These are phyloP conservation scores for Orchesella flavescens DNA, from an alignment of 2,888 invertebrate species.

Conservation along the genomic window DNA sequence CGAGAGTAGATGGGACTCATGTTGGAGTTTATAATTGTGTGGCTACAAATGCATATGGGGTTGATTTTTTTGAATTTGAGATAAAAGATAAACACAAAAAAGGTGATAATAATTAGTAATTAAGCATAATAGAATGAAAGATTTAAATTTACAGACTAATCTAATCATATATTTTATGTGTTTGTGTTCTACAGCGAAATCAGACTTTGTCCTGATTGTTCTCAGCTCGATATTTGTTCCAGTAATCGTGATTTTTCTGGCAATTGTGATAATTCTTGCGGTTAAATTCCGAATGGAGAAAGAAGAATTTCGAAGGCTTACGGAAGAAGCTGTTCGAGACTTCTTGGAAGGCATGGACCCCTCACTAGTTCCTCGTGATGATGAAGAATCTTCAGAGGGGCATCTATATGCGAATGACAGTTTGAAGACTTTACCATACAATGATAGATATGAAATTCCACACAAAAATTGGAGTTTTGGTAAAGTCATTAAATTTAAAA, in stretches of 20 bases:
- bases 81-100: not conserved
- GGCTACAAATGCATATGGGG: constrained; percentile 22
- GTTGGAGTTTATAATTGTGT: constrained; percentile 42
- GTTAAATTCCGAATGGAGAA: constrained; percentile 43
- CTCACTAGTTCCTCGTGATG: not conserved
- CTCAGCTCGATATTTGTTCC: constrained; percentile 33
- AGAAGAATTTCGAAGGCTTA: constrained; percentile 46
- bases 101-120: constrained; percentile 2
- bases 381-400: not conserved
- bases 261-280: constrained; percentile 9
- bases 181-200: not conserved
- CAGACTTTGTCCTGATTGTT: not conserved
- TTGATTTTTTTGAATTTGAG: constrained; percentile 13
- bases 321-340: constrained; percentile 54
- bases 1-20: constrained; percentile 30
- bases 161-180: not conserved
- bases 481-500: constrained; percentile 5
- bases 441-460: constrained; percentile 49
- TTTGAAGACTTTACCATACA: constrained; percentile 34
- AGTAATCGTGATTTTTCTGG: constrained; percentile 24
- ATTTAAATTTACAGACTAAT: not conserved
- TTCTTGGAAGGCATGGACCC: constrained; percentile 47
- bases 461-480: constrained; percentile 50
- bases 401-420: constrained; percentile 32
- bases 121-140: too few relatives aligned